phyloP scores from a whole-genome alignment of 2,113 vertebrate genomes.

The Anseranas semipalmata region DNA sequence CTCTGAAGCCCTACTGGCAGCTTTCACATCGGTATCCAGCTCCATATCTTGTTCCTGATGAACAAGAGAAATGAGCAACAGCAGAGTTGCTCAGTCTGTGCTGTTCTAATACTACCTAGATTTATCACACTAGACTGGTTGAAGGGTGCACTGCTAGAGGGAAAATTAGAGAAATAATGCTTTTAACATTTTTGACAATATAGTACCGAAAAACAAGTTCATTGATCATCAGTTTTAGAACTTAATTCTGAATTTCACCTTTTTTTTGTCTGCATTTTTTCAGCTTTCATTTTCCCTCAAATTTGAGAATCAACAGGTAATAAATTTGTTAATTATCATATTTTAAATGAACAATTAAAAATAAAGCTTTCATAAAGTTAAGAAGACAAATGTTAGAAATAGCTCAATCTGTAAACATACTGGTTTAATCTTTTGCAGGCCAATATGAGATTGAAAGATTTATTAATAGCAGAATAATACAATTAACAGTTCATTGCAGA shows the following conservation, averaged over 20 bases:
- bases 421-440: background rate
- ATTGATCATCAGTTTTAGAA: background rate
- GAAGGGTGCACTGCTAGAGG: no score
- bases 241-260: background rate
- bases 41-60: background rate
- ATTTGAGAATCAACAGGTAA: background rate
- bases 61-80: background rate
- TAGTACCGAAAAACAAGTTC: background rate
- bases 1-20: background rate
- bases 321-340: background rate
- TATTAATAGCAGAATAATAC: constrained; percentile 13
- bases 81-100: background rate
- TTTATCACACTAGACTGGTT: background rate
- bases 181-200: background rate
- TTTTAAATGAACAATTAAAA: background rate
- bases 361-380: background rate
- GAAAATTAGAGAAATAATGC: background rate
- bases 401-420: background rate
- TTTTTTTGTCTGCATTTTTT: background rate
- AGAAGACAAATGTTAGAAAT: background rate
- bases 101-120: background rate
- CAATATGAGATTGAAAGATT: background rate
- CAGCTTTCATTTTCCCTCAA: background rate
- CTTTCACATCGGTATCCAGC: background rate
- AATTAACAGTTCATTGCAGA: background rate